Evolutionary conservation across 2,888 invertebrate species (phyloP), one percentile per base, ranked within the genome.

Genomic region (Hypsopygia costalis): DNA sequence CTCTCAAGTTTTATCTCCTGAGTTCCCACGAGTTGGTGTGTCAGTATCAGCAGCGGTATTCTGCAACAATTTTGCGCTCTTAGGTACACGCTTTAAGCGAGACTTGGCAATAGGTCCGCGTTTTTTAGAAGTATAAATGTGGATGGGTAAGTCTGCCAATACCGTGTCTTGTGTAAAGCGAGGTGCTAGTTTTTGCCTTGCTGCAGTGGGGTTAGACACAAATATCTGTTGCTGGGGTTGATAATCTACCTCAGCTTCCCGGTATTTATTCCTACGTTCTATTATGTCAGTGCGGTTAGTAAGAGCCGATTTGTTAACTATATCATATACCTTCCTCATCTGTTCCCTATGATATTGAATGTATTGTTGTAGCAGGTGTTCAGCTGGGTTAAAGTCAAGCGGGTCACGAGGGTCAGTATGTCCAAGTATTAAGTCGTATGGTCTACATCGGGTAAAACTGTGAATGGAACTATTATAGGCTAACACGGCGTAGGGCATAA

Each of bases 81-180:
- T 54, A 54, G 54, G 52, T 0, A 42, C 12, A 6, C 55, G 21
- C 28, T 58, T 58, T 0, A 61, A 29, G 0, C 55, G 22, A 0
- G 43, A 31, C 32, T 57, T 58, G 0, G 54, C 55, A 6, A 57
- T 40, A 4, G 52, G 49, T 0, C 52, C 52, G 0, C 44, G 44
- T 33, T 57, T 58, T 11, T 48, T 56, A 2, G 27, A 25, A 3
- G 58, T 59, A 22, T 59, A 59, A 0, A 55, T 56, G 12, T 58
- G 59, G 2, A 58, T 54, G 0, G 58, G 58, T 0, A 59, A 29
- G 27, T 58, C 43, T 0, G 51, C 52, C 10, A 59, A 5, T 0
- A 58, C 56, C 0, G 12, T 49, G 12, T 59, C 58, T 0, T 48
- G 51, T 0, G 52, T 59, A 11, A 41, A 59, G 1, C 58, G 46